Conservation (phyloP, 2,888 invertebrate species). For the Eupeodes latifasciatus region DNA sequence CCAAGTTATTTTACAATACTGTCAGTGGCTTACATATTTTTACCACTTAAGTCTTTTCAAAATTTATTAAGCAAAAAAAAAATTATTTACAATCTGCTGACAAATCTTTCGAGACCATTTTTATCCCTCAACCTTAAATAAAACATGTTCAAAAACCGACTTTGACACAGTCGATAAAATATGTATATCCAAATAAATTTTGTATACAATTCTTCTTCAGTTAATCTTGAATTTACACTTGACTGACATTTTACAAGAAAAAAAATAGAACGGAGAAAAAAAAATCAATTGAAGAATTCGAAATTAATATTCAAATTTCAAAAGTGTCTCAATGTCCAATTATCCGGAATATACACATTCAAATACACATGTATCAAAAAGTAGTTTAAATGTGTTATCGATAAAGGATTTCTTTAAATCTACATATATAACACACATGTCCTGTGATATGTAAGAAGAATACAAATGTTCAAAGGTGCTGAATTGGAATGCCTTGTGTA, state of each 20-base stretch:
- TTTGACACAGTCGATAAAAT: conserved; percentile 15
- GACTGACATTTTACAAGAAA: neutral
- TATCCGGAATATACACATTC: conserved; percentile 34
- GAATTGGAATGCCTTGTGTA: conserved; percentile 52
- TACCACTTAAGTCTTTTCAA: too few species aligned
- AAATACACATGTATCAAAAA: conserved; percentile 8
- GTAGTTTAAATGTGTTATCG: conserved; percentile 1
- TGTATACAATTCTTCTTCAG: conserved; percentile 1
- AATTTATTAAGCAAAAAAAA: too few species aligned
- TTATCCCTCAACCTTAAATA: neutral
- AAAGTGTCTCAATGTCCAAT: conserved; percentile 52
- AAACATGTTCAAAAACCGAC: conserved; percentile 16
- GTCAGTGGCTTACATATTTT: too few species aligned
- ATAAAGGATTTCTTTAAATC: conserved; percentile 55
- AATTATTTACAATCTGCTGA: too few species aligned
- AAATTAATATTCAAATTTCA: conserved; percentile 56
- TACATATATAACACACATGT: neutral
- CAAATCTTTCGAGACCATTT: neutral
- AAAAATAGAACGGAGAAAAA: neutral
- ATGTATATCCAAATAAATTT: conserved; percentile 55
- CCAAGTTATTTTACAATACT: too few species aligned
- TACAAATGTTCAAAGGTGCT: conserved; percentile 48
- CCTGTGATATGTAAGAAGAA: neutral
- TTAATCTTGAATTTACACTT: neutral
- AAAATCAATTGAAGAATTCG: neutral